Base-by-base conservation (phyloP, 1,140 invertebrate species). In the Drosophila orosa region DNA sequence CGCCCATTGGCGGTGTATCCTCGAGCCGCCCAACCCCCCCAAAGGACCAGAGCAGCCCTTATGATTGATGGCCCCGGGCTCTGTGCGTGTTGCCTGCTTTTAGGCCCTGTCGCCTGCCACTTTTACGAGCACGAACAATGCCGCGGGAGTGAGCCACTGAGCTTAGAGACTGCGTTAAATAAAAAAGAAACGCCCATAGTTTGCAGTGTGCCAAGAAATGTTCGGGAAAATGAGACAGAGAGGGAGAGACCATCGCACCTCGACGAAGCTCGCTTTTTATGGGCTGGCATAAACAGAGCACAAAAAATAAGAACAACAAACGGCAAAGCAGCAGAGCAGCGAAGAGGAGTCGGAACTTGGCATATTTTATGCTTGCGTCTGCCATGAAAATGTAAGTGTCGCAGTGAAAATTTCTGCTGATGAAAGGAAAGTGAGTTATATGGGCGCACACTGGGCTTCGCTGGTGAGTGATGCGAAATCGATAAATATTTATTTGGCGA, bases 351-450 rank as follows among this genome's bases (percentile, higher is more conserved):
- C 67, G 74, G 67, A 84, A 71, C 80, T 78, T 80, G 81, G 82
- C 74, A 81, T 78, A 87, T 82, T 81, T 86, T 78, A 86, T 86
- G 82, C 83, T 72, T 69, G 45, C 45, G 73, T 63, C 60, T 73
- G 74, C 60, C 79, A 86, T 86, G 83, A 86, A 86, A 86, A 83
- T 87, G 71, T 87, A 86, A 87, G 82, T 83, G 82, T 87, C 80
- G 82, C 79, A 72, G 50, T 79, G 85, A 87, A 86, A 81, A 83
- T 78, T 87, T 86, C 57, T 87, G 79, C 82, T 83, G 83, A 86
- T 87, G 83, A 87, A 87, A 86, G 74, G 55, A 72, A 83, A 87
- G 85, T 87, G 79, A 87, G 83, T 76, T 79, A 87, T 87, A 75
- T 22, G 52, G 25, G 33, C 27, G 33, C 27, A 71, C 66, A 71